These are phyloP conservation scores for Alfaro cultratus DNA, from an alignment of 2,797 vertebrate genomes.

Conservation along the genomic window DNA sequence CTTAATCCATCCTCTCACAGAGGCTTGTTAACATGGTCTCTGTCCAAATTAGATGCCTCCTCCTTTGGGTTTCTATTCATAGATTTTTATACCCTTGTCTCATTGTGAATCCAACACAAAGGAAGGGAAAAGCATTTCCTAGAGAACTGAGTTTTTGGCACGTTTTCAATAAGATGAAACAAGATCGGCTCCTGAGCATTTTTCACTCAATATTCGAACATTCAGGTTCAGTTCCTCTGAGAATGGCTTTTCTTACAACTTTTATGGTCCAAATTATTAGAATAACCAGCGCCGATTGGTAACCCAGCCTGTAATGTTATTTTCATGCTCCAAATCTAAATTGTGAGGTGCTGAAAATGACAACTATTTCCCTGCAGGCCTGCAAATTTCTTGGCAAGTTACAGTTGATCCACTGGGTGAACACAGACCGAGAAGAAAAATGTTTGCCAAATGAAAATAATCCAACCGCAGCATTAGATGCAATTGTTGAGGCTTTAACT, in stretches of 20 bases:
- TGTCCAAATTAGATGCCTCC: conserved; percentile 53
- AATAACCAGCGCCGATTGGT: conserved; percentile 12
- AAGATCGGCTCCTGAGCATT: conserved; percentile 21
- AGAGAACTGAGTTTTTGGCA: conserved; percentile 54
- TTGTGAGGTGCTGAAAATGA: conserved; percentile 1
- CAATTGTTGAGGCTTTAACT: not conserved
- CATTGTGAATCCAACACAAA: conserved; percentile 60
- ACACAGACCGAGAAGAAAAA: not conserved
- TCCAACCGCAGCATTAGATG: not conserved
- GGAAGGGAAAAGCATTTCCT: conserved; percentile 50
- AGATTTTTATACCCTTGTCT: conserved; percentile 56
- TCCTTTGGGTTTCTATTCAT: conserved; percentile 63
- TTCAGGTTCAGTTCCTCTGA: conserved; percentile 35
- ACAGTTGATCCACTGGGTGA: not conserved
- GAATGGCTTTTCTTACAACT: conserved; percentile 24
- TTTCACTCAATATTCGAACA: conserved; percentile 31
- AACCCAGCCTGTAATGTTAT: not conserved
- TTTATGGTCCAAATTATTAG: conserved; percentile 26
- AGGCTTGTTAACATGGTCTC: conserved; percentile 55
- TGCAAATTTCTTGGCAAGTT: not conserved
- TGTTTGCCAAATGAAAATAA: not conserved
- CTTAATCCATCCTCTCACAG: conserved; percentile 52
- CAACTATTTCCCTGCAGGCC: not conserved
- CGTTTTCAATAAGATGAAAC: conserved; percentile 33
- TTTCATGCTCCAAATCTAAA: not conserved